These are phyloP conservation scores for Drosophila greeni DNA, from an alignment of 2,888 invertebrate species.

Conservation along the genomic window DNA sequence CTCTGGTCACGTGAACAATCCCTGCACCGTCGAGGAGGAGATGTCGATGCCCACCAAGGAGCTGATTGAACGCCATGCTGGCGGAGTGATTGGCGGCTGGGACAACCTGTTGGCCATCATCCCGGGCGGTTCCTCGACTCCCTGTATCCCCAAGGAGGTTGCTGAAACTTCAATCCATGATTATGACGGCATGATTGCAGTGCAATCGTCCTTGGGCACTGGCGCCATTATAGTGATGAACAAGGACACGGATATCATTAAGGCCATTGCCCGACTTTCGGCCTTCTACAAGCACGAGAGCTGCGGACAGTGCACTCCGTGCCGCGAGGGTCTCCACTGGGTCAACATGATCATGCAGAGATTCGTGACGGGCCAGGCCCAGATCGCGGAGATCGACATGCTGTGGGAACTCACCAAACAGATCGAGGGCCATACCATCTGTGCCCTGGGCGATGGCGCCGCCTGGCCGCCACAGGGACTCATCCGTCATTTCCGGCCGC, in stretches of 20 bases:
- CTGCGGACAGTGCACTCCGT: constrained; percentile 99
- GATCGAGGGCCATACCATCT: constrained; percentile 99
- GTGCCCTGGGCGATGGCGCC: constrained; percentile 98
- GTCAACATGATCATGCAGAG: constrained; percentile 90
- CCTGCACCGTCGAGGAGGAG: constrained; percentile 98
- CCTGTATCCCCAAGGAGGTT: constrained; percentile 93
- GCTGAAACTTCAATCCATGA: constrained; percentile 97
- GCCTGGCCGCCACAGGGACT: constrained; percentile 99
- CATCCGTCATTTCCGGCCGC: constrained; percentile 96
- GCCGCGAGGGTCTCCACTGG: constrained; percentile 96
- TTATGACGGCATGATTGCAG: constrained; percentile 95
- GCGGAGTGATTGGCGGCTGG: constrained; percentile 98
- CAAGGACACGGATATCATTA: constrained; percentile 95
- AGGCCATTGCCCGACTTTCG: constrained; percentile 95
- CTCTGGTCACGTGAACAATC: constrained; percentile 91
- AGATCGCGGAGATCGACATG: constrained; percentile 97
- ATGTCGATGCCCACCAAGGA: constrained; percentile 97
- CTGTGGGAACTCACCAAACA: constrained; percentile 98
- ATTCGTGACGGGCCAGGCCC: constrained; percentile 92
- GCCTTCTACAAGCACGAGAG: constrained; percentile 99
- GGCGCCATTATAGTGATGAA: constrained; percentile 99
- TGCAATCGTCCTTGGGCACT: constrained; percentile 95
- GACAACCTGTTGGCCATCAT: constrained; percentile 97
- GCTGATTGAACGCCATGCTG: constrained; percentile 96
- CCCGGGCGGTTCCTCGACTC: constrained; percentile 98